Percentiles rank a stretch among this genome's conserved stretches.
Conservation (phyloP, 1,140 invertebrate genomes). For the Lasioglossum albipes region DNA sequence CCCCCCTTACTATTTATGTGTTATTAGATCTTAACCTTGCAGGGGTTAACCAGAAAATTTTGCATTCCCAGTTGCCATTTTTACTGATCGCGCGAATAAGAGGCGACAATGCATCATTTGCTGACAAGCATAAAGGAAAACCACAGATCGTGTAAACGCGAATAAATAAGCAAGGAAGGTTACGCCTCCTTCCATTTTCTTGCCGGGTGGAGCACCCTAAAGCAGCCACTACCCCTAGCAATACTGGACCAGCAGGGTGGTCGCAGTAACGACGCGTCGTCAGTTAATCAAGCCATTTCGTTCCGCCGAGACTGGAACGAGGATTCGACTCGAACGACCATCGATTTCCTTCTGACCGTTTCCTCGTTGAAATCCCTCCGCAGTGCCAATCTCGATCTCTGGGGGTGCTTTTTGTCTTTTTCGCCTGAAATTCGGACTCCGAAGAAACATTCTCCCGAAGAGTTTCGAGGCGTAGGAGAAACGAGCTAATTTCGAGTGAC, state of each 20-base stretch:
- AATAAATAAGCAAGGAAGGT: slow-evolving; percentile 58
- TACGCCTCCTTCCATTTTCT: slow-evolving; percentile 67
- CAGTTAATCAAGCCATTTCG: slow-evolving; percentile 80
- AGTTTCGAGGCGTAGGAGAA: background rate
- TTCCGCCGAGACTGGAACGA: slow-evolving; percentile 71
- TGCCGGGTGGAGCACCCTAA: slow-evolving; percentile 64
- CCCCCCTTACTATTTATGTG: too few species aligned
- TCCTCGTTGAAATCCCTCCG: slow-evolving; percentile 29
- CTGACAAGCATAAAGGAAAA: slow-evolving; percentile 46
- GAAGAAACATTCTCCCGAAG: background rate
- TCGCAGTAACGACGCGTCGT: slow-evolving; percentile 77
- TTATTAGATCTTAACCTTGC: too few species aligned
- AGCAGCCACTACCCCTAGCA: slow-evolving; percentile 64
- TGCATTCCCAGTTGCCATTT: too few species aligned
- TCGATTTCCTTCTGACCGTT: slow-evolving; percentile 70
- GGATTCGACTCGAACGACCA: slow-evolving; percentile 68
- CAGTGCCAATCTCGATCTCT: slow-evolving; percentile 29
- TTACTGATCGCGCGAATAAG: too few species aligned
- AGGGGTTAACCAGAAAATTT: too few species aligned
- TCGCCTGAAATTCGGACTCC: background rate
- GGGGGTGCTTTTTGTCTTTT: background rate
- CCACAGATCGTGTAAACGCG: slow-evolving; percentile 62
- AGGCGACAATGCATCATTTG: too few species aligned
- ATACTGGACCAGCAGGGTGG: slow-evolving; percentile 70
- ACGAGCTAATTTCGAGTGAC: background rate